Percentiles rank a stretch among this genome's conserved stretches.
Conservation (phyloP, 2,113 vertebrate genomes). For the Rhodinocichla rosea region DNA sequence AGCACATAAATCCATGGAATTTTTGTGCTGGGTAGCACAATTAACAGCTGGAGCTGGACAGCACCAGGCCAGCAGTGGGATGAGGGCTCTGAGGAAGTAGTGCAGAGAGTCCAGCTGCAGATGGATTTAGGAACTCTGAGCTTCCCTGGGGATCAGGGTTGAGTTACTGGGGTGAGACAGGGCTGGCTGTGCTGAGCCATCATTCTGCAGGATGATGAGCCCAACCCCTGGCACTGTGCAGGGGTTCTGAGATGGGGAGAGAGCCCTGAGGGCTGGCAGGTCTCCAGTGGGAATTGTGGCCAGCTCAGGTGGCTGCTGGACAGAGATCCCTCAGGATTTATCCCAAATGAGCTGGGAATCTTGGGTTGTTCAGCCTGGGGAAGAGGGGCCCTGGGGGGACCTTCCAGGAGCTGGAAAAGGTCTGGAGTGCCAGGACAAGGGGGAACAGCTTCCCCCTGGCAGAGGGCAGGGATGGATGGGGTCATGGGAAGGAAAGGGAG, state of each 20-base stretch:
- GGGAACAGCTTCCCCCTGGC: neutral
- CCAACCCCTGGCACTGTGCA: accelerated
- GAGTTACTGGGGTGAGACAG: neutral
- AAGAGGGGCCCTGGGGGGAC: neutral
- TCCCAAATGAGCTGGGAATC: neutral
- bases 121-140: neutral
- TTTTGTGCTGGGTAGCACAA: neutral
- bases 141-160: neutral
- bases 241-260: neutral
- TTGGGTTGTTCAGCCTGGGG: neutral
- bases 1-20: neutral
- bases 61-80: neutral
- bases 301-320: neutral
- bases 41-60: neutral
- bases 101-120: neutral
- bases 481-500: too few relatives aligned
- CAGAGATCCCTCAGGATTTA: neutral
- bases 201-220: neutral
- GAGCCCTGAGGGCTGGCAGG: neutral
- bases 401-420: neutral
- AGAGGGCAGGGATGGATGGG: neutral
- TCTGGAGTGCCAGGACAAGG: neutral
- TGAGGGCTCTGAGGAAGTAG: neutral
- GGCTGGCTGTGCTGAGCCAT: neutral
- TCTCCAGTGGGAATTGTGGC: neutral